Base-by-base conservation (phyloP, 2,113 vertebrate species). In the Menidia beryllina region DNA sequence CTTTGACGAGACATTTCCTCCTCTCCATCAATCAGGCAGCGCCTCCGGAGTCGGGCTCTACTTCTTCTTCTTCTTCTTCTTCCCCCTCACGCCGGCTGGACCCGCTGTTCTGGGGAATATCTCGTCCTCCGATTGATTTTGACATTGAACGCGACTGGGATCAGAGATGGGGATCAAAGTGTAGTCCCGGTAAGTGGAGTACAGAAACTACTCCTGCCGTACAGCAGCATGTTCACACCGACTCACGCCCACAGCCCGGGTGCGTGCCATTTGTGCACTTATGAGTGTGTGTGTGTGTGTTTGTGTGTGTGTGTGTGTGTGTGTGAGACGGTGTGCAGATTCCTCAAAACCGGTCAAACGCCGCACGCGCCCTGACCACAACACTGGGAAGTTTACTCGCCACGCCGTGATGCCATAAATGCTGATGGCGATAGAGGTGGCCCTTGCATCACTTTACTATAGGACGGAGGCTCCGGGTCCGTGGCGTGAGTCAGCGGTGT, bases 131-230 rank as follows among this genome's bases (percentile, higher is more conserved):
- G 19, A 69, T 72, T 70, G 65, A 76, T 82, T n/a, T 87, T 70
- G 62, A 77, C 77, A 57, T 66, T 61, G 75, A 79, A 87, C 64
- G 77, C 56, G 24, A 66, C 24, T 38, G n/a, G 59, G 81, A 81
- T 55, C 68, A 57, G 64, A 58, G 64, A 92, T 92, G 91, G 75
- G 83, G 66, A 81, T 79, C 52, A 54, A 58, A 59, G 86, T 83
- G 82, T 92, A 92, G 88, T 72, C 53, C 58, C 38, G 89, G 91
- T 92, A 30, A 90, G 91, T 88, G 14, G 15, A 26, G 2, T 3
- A 4, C 30, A 6, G 48, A 50, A 53, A 12, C 36, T 55, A 27
- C 55, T 75, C 69, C 59, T 67, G 17, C 23, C 12, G 1, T 56
- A 75, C 77, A n/a, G n/a, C 60, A 38, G 12, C 45, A 75, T 67